Percentiles rank a stretch among this genome's conserved stretches.
phyloP scores from a whole-genome alignment of 2,888 invertebrate species.

The Amblyjoppa proteus region DNA sequence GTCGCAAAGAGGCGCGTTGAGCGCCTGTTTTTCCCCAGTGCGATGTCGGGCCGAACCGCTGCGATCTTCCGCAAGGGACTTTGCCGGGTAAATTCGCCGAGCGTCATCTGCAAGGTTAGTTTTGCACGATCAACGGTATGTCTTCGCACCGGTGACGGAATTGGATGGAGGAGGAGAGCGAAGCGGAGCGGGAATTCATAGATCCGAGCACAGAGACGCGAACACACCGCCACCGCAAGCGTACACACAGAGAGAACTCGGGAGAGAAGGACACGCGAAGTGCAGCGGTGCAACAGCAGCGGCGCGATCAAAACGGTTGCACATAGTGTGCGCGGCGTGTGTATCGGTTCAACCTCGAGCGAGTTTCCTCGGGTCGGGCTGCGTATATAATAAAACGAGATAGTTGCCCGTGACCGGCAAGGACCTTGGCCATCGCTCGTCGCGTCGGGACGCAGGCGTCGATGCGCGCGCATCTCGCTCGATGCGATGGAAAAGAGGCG shows the following conservation, averaged over 20 bases:
- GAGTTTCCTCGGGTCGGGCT: constrained; percentile 58
- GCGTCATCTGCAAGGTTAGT: not conserved
- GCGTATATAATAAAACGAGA: constrained; percentile 66
- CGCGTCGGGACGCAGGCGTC: constrained; percentile 80
- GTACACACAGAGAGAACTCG: constrained; percentile 9
- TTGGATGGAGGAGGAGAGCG: not conserved
- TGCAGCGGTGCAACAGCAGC: constrained; percentile 21
- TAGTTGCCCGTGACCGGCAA: constrained; percentile 83
- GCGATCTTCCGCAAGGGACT: not conserved
- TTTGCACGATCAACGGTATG: not conserved
- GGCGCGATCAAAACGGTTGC: not conserved
- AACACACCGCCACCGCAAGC: not conserved
- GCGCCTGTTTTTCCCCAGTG: not conserved
- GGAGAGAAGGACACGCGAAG: constrained; percentile 37
- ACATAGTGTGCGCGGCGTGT: constrained; percentile 14
- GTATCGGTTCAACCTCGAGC: constrained; percentile 65
- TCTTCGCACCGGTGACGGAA: constrained; percentile 5
- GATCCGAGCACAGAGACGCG: not conserved
- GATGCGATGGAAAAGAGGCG: constrained; percentile 63
- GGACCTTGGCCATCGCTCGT: constrained; percentile 83
- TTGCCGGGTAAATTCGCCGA: not conserved
- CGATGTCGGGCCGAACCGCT: not conserved
- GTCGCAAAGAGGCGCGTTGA: not conserved
- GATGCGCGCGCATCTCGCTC: constrained; percentile 75
- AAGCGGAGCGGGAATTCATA: not conserved